Base-by-base conservation (phyloP, 1,140 invertebrate genomes). In the Zaprionus lachaisei region DNA sequence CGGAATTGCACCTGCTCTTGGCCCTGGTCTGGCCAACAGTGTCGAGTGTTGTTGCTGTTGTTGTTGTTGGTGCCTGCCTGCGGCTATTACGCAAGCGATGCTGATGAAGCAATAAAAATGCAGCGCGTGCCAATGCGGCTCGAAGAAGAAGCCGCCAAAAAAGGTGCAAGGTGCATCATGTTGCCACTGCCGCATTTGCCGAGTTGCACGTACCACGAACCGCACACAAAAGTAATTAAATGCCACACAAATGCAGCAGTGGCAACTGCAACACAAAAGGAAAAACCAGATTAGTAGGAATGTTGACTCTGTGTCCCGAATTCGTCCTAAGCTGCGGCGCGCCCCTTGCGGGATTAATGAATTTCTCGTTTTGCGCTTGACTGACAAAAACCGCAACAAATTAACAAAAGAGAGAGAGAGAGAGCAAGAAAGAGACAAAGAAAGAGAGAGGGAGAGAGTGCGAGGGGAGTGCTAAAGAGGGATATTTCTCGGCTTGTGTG, bases 71-170 rank as follows among this genome's bases (percentile, higher is more conserved):
- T 26, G 20, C n/a, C 58, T 22, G 64, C 73, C 78, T 73, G 81
- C 37, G 69, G 72, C 69, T 70, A 70, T 78, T 66, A 76, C 66
- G 62, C 67, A 75, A 79, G 67, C 72, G 58, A 64, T 69, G 70
- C 72, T 79, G 84, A 81, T 90, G 85, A 90, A 90, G 85, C 85
- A 82, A 72, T 90, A 90, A 90, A 90, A 90, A 84, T 90, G 85
- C 85, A 90, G 81, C 85, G 79, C 85, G 85, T 90, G 85, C 82
- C 85, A 68, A 44, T 68, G 63, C 20, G 69, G 60, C 63, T 6
- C 41, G 41, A 47, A 47, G 37, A 58, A 65, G 68, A 81, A 79
- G 72, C 72, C 66, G 71, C 57, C 71, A 79, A 75, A 71, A 57
- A 49, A 67, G 54, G 79, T 85, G 85, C 85, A 90, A 89, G 84